Evolutionary conservation across 2,113 vertebrate species (phyloP).

Genomic region (Cephalopholis sonnerati): DNA sequence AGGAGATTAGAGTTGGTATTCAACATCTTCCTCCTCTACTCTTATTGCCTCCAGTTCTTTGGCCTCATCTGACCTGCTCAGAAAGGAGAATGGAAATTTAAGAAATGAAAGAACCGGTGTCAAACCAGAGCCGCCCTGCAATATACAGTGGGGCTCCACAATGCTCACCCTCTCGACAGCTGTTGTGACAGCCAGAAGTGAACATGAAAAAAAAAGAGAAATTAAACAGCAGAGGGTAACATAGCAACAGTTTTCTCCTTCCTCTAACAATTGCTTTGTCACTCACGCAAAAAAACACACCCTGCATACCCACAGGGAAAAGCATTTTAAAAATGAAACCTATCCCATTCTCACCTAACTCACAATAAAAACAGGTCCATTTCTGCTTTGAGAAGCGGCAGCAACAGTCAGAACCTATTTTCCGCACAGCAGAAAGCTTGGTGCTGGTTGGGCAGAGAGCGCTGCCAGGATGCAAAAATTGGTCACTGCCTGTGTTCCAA

Average conservation of each 20-base stretch:
- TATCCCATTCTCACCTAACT: conserved; percentile 18
- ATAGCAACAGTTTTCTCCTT: conserved; percentile 31
- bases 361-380: conserved; percentile 35
- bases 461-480: conserved; percentile 58
- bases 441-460: conserved; percentile 32
- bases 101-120: conserved; percentile 27
- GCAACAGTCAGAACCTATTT: conserved; percentile 46
- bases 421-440: conserved; percentile 35
- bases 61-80: conserved; percentile 49
- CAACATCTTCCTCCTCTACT: conserved; percentile 54
- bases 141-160: conserved; percentile 17
- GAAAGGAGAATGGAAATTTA: conserved; percentile 25
- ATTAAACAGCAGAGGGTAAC: conserved; percentile 35
- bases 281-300: conserved; percentile 12
- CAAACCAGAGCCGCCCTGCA: conserved; percentile 23
- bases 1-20: conserved; percentile 65
- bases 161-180: conserved; percentile 19
- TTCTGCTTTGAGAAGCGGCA: conserved; percentile 27
- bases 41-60: conserved; percentile 47
- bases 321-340: conserved; percentile 29
- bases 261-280: conserved; percentile 29
- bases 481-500: conserved; percentile 60
- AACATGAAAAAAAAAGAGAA: conserved; percentile 16
- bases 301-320: background rate
- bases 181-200: conserved; percentile 46